A percentile compares a stretch with the other conserved stretches of the same genome.
Conservation (phyloP, 2,113 vertebrate genomes). For the Orycteropus afer region DNA sequence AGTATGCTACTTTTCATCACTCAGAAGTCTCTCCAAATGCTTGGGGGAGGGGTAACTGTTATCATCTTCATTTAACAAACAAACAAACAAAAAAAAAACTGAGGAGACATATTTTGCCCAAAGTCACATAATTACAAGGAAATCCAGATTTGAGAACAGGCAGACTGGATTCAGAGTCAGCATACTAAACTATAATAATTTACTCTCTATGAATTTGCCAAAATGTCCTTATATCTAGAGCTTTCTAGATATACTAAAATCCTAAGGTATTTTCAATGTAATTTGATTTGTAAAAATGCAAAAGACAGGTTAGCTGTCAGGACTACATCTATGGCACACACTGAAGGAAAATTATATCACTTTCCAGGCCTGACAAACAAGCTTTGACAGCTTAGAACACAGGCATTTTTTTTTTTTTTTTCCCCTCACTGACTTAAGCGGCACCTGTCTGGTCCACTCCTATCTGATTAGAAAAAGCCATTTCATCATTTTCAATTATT, state of each 20-base stretch:
- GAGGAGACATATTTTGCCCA: neutral
- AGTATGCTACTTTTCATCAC: neutral
- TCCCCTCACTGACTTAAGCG: neutral
- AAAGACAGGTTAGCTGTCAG: neutral
- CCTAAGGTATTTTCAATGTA: neutral
- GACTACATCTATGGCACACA: neutral
- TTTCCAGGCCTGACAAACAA: neutral
- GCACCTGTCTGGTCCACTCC: neutral
- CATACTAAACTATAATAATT: neutral
- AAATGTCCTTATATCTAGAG: neutral
- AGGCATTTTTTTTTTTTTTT: neutral
- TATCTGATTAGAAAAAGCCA: constrained; percentile 37
- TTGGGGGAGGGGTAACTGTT: neutral
- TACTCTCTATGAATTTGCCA: neutral
- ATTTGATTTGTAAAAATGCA: neutral
- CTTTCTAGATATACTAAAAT: neutral
- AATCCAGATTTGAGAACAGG: neutral
- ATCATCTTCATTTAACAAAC: neutral
- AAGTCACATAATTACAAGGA: neutral
- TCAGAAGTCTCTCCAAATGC: neutral
- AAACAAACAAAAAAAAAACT: neutral
- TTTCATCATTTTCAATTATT: constrained; percentile 36
- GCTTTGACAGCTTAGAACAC: neutral
- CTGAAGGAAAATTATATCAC: neutral
- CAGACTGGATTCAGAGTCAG: neutral